Evolutionary conservation across 2,888 invertebrate species (phyloP), one percentile per base, ranked within the genome.

Genomic region (Rhogogaster chlorosoma): DNA sequence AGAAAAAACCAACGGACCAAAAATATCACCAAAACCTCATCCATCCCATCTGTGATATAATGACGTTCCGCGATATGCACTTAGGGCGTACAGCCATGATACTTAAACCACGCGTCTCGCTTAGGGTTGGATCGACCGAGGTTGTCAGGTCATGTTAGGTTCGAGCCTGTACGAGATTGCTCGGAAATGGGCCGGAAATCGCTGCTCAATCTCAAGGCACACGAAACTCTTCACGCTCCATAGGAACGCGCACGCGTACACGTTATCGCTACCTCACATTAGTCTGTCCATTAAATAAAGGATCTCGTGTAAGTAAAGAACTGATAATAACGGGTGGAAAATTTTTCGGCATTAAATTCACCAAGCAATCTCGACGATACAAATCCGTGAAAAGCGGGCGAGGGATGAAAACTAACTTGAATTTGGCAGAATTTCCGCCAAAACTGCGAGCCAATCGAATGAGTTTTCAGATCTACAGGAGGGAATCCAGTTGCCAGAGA

Each of bases 161-260:
- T 57, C 32, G 61, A 80, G 87, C 85, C 85, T 87, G 85, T 85
- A 84, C 87, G 89, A 91, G 90, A 92, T 92, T 92, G 90, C 89
- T 87, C 89, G 91, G 90, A 90, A 91, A 92, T 91, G 90, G 89
- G 89, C 87, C 87, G 89, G 89, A 91, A 89, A 90, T 92, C 89
- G 87, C 86, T 86, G 85, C 87, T 87, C 86, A 86, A 88, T 87
- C 86, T 88, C 80, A 61, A 80, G 32, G 36, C 22, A 61, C 15
- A 38, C 80, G 61, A 42, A 80, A 61, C 77, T 53, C n/a, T 77
- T 77, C 77, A 77, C 49, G 45, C 77, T 32, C 29, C 15, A 77
- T 49, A 80, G 32, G n/a, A 32, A 38, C 22, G 22, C 22, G 57
- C 32, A 26, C 57, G 61, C 36, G 80, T 38, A 77, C 15, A 32